Conservation (phyloP, 37 sponge, comb jelly and placozoan genomes). For the Hormiphora californensis region DNA sequence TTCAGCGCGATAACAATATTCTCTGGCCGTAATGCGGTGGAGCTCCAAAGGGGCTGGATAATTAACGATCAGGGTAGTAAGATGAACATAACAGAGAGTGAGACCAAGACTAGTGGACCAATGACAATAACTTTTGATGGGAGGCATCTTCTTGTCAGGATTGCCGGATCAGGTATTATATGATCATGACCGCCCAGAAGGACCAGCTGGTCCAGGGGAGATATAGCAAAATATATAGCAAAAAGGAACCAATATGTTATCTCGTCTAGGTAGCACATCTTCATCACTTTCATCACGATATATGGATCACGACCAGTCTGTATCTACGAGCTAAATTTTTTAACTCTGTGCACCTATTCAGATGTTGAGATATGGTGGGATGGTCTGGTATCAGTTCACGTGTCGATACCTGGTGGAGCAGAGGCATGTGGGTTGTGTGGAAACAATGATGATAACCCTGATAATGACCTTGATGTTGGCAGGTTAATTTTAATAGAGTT, state of each 20-base stretch:
- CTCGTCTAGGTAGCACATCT: no score
- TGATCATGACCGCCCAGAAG: no score
- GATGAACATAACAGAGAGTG: background rate
- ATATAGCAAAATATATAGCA: no score
- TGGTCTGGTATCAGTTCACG: slow-evolving; percentile 6
- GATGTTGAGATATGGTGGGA: slow-evolving; percentile 1
- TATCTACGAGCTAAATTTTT: no score
- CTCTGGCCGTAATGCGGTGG: background rate
- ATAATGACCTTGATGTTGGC: no score
- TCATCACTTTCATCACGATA: no score
- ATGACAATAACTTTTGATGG: background rate
- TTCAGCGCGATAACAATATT: background rate
- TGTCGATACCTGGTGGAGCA: background rate
- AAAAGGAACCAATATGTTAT: no score
- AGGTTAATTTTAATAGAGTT: no score
- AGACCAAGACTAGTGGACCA: background rate
- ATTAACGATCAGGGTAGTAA: background rate
- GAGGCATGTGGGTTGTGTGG: background rate
- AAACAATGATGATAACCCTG: background rate
- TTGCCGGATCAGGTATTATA: background rate
- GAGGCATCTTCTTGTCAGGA: background rate
- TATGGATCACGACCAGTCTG: no score
- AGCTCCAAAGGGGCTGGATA: background rate
- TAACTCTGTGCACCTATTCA: no score
- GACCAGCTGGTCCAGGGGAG: no score